Base-by-base conservation (phyloP, 2,113 vertebrate species). In the Puntigrus tetrazona region DNA sequence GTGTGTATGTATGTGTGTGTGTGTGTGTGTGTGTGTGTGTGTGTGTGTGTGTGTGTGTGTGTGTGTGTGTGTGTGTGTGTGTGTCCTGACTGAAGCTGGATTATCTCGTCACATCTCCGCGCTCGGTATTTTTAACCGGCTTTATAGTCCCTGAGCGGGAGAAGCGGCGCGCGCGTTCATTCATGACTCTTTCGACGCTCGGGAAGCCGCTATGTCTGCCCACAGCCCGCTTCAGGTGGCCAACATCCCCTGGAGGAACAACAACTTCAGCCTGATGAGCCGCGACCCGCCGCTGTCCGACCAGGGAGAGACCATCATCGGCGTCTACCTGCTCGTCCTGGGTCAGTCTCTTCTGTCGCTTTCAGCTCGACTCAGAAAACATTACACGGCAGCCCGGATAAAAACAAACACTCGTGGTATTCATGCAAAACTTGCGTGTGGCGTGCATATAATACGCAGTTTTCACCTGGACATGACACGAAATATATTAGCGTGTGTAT, bases 161-260 rank as follows among this genome's bases (percentile, higher is more conserved):
- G 74, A 52, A 25, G 13, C 72, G 72, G 1, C 13, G 10, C 73
- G 31, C 18, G 18, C 11, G 3, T 47, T 84, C 74, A 70, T 88
- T 87, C 34, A 38, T 70, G 65, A 1, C 20, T 22, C 31, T n/a
- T 2, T 70, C 18, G 86, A 90, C 89, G 86, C 61, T 81, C 75
- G 63, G 85, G 59, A 52, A 76, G 47, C 16, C 85, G 61, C 78
- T 86, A 94, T 95, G 94, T 95, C 93, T 47, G 77, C 94, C 61
- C 94, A 91, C 69, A 87, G 90, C 87, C 95, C 93, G 86, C 50
- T 90, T 55, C 94, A 95, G 90, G 92, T 94, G 61, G 89, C 88
- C 61, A 94, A 92, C 84, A 96, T 95, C 81, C 94, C 93, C n/a
- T 95, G 95, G 95, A 95, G 94, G 91, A 96, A 96, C 91, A 96